Percentiles rank a stretch among this genome's conserved stretches.
These are phyloP conservation scores for Pithys albifrons DNA, from an alignment of 2,113 vertebrate species.

Conservation along the genomic window DNA sequence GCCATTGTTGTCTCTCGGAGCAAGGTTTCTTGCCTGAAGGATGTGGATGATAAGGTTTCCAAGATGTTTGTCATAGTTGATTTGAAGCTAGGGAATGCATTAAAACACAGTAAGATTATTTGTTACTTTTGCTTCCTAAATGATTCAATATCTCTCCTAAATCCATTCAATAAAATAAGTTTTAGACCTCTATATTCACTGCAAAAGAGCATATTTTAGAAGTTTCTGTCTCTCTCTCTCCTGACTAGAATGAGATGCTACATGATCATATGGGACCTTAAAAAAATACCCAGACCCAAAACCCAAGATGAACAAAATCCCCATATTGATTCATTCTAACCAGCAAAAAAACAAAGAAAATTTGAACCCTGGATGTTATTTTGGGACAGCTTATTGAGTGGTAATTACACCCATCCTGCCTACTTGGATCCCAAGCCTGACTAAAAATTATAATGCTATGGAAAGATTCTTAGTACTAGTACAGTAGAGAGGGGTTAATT, in stretches of 20 bases:
- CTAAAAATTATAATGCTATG: not conserved
- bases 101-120: conserved; percentile 18
- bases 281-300: too few relatives aligned
- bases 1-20: conserved; percentile 91
- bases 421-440: not conserved
- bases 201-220: not conserved
- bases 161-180: not conserved
- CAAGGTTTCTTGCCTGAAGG: conserved; percentile 95
- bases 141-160: not conserved
- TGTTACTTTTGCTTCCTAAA: not conserved
- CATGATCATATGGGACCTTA: not conserved
- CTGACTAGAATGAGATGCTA: not conserved
- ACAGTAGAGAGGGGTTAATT: not conserved
- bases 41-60: conserved; percentile 97
- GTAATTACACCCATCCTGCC: not conserved
- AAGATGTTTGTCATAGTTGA: conserved; percentile 95
- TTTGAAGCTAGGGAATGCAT: conserved; percentile 87
- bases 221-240: not conserved
- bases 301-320: too few relatives aligned
- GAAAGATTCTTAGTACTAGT: not conserved
- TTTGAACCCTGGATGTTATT: not conserved
- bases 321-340: not conserved
- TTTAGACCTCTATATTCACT: not conserved
- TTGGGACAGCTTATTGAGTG: not conserved
- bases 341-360: not conserved